These are phyloP conservation scores for Mus pahari DNA, from an alignment of 2,113 vertebrate species.

Conservation along the genomic window DNA sequence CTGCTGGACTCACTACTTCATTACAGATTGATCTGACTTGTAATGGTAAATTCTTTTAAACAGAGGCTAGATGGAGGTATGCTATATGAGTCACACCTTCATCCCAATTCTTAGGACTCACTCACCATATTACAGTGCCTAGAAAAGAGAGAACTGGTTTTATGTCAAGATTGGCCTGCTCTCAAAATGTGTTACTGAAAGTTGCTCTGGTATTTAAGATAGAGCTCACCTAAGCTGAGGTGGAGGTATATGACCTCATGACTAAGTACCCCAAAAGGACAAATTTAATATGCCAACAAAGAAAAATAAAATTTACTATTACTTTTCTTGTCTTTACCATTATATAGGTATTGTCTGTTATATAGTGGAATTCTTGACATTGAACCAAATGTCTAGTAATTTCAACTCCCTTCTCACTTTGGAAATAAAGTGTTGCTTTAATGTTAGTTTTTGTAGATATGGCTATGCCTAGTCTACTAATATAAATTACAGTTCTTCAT, in stretches of 20 bases:
- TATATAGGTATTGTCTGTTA: neutral
- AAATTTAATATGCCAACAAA: slow-evolving; percentile 27
- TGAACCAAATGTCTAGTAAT: neutral
- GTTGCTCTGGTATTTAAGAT: neutral
- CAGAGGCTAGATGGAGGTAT: neutral
- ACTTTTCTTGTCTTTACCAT: neutral
- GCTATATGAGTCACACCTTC: slow-evolving; percentile 14
- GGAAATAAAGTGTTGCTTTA: neutral
- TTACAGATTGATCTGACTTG: slow-evolving; percentile 20
- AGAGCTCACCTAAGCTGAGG: neutral
- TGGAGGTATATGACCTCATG: neutral
- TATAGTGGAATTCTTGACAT: slow-evolving; percentile 7
- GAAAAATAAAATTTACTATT: slow-evolving; percentile 11
- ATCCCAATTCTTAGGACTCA: neutral
- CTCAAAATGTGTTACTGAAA: slow-evolving; percentile 17
- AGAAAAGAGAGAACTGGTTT: slow-evolving; percentile 44
- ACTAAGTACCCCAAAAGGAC: neutral
- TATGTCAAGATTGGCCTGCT: neutral
- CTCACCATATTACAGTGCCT: neutral
- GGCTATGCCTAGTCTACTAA: neutral
- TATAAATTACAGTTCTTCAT: neutral
- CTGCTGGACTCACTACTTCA: neutral
- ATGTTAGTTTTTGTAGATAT: neutral
- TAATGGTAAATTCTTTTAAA: slow-evolving; percentile 35
- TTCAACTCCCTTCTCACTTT: neutral